phyloP scores from a whole-genome alignment of 35 echinoderm and acorn worm genomes.

The Apostichopus californicus region DNA sequence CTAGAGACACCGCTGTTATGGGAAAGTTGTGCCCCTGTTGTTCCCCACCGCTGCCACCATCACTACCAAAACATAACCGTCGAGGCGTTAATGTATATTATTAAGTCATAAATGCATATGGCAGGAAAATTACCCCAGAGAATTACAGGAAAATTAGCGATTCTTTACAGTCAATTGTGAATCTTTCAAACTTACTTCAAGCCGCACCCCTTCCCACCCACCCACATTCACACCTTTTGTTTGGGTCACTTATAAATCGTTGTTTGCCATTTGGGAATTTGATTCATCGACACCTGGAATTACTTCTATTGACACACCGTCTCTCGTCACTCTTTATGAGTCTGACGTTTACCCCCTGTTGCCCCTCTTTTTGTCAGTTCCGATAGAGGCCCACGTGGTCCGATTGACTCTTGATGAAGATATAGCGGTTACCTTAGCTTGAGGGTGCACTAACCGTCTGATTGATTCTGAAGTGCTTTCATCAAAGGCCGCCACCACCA shows the following conservation, averaged over 20 bases:
- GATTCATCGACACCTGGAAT: neutral
- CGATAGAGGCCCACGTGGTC: neutral
- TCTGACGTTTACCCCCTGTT: neutral
- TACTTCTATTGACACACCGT: neutral
- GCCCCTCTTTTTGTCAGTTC: neutral
- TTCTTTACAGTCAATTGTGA: no score
- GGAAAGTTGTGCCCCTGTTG: no score
- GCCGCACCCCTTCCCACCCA: no score
- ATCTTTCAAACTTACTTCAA: no score
- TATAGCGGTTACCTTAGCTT: neutral
- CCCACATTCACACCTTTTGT: neutral
- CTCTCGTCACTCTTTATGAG: neutral
- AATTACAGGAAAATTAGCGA: no score
- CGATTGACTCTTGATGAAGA: neutral
- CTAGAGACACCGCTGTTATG: no score
- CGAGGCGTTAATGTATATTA: no score
- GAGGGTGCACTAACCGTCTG: neutral
- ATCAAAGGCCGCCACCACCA: neutral
- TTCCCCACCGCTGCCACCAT: no score
- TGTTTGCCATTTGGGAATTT: neutral
- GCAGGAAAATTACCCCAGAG: no score
- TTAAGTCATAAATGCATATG: no score
- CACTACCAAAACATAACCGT: no score
- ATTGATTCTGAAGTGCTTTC: neutral
- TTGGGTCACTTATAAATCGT: neutral